A percentile compares a stretch with the other conserved stretches of the same genome.
Conservation (phyloP, 2,888 invertebrate species). For the Synergus laeviventris region DNA sequence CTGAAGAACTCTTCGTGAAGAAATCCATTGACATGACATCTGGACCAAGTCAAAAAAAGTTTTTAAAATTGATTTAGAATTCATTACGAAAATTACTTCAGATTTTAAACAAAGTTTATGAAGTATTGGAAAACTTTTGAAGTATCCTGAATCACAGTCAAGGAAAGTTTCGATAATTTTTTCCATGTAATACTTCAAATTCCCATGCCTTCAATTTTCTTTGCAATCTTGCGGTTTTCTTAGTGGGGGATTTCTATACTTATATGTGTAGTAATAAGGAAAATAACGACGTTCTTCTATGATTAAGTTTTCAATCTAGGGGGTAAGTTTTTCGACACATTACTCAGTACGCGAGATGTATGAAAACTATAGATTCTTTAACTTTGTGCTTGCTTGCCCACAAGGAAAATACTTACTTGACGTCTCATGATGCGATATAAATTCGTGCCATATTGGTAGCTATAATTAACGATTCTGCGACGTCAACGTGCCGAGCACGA, state of each 20-base stretch:
- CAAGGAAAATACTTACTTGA: background rate
- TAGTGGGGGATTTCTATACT: background rate
- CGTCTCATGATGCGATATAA: conserved; percentile 9
- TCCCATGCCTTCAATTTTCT: background rate
- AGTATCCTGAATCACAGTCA: too few relatives aligned
- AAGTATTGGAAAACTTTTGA: too few relatives aligned
- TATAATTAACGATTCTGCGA: conserved; percentile 34
- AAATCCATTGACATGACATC: too few relatives aligned
- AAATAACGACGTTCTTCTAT: background rate
- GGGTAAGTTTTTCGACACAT: background rate
- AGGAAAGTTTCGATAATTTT: too few relatives aligned
- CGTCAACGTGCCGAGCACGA: conserved; percentile 23
- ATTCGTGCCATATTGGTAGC: conserved; percentile 27
- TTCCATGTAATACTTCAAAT: too few relatives aligned
- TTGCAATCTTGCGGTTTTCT: background rate
- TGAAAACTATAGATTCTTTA: too few relatives aligned
- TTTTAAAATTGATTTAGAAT: too few relatives aligned
- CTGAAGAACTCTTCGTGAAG: too few relatives aligned
- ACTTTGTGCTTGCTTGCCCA: background rate
- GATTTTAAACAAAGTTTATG: too few relatives aligned
- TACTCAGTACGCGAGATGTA: background rate
- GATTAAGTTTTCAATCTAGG: conserved; percentile 4
- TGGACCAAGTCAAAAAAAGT: too few relatives aligned
- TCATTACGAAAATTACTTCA: too few relatives aligned
- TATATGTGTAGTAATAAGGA: background rate